Evolutionary conservation across 2,113 vertebrate genomes (phyloP).

Genomic region (Martes martes): DNA sequence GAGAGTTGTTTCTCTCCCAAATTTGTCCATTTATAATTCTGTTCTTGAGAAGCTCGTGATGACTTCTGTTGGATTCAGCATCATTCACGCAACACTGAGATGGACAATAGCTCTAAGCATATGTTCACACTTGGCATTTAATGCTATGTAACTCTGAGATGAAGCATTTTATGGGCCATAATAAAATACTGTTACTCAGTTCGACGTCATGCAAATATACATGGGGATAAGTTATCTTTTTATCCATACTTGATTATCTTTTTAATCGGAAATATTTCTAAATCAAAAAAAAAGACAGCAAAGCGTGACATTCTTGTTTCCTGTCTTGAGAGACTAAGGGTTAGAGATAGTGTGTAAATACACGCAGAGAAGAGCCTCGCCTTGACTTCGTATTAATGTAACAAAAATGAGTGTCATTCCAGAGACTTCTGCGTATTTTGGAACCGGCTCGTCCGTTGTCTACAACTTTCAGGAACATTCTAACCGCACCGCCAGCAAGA

Average conservation of each 20-base stretch:
- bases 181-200: neutral
- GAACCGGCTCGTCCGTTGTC: constrained; percentile 82
- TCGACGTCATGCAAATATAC: neutral
- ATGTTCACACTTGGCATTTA: neutral
- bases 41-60: neutral
- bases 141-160: neutral
- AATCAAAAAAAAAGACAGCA: neutral
- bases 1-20: neutral
- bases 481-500: constrained; percentile 78
- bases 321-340: neutral
- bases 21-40: neutral
- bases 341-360: neutral
- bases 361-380: fast-evolving
- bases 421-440: constrained; percentile 92
- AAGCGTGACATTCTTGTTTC: neutral
- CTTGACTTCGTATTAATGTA: neutral
- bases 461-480: constrained; percentile 90
- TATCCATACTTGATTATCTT: neutral
- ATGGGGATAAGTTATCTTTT: neutral
- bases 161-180: neutral
- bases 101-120: neutral
- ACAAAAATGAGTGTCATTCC: constrained; percentile 58
- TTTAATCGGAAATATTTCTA: neutral
- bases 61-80: neutral
- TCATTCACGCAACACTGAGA: fast-evolving